Evolutionary conservation across 37 sponge, comb jelly and placozoan species (phyloP).

Genomic region (Mnemiopsis leidyi): DNA sequence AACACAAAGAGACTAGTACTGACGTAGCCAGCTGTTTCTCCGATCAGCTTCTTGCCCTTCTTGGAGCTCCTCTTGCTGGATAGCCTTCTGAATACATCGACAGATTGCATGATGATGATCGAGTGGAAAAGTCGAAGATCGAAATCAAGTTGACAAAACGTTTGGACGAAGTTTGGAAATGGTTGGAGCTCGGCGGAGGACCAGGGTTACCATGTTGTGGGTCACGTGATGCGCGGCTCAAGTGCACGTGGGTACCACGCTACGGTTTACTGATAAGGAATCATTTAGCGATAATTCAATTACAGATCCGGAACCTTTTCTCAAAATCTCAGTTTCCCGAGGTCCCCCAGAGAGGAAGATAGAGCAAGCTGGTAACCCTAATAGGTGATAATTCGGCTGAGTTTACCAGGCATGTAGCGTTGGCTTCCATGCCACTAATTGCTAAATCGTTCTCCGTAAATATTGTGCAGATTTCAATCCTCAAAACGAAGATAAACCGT

Average conservation of each 20-base stretch:
- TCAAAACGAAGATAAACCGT: not conserved
- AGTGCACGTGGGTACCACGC: not conserved
- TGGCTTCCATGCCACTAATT: not conserved
- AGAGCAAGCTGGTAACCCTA: not conserved
- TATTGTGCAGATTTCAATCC: slow-evolving; percentile 21
- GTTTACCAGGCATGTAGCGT: slow-evolving; percentile 13
- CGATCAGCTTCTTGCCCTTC: slow-evolving; percentile 28
- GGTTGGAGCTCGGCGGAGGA: not conserved
- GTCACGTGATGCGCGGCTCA: not conserved
- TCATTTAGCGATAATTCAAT: slow-evolving; percentile 35
- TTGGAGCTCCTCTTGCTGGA: not conserved
- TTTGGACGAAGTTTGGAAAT: not conserved
- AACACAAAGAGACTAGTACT: slow-evolving; percentile 9
- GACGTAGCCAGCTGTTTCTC: not conserved
- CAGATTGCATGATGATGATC: not conserved
- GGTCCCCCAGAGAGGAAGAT: not conserved
- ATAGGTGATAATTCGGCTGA: slow-evolving; percentile 38
- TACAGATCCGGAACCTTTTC: not conserved
- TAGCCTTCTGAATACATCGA: not conserved
- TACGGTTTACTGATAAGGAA: not conserved
- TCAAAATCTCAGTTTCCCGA: not conserved
- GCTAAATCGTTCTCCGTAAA: slow-evolving; percentile 4
- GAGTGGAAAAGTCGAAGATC: too few species aligned
- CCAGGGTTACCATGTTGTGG: not conserved
- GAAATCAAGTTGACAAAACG: not conserved